These are phyloP conservation scores for Dioctria rufipes DNA, from an alignment of 2,888 invertebrate species.

Conservation along the genomic window DNA sequence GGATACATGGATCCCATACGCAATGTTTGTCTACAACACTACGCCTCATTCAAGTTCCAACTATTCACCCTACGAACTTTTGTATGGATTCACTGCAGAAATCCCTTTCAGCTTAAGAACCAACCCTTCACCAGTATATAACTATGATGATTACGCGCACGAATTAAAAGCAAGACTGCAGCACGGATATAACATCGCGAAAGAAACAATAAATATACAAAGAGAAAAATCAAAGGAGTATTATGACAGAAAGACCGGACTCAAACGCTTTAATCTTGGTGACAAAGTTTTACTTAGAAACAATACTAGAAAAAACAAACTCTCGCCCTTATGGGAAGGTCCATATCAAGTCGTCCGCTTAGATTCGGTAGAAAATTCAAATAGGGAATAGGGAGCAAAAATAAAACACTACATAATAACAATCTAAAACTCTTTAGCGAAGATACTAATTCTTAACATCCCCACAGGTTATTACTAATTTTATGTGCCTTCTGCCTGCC, in stretches of 20 bases:
- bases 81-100: conserved; percentile 41
- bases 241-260: conserved; percentile 45
- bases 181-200: conserved; percentile 42
- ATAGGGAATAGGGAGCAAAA: conserved; percentile 46
- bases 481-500: not conserved
- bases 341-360: conserved; percentile 48
- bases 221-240: conserved; percentile 37
- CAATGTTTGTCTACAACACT: conserved; percentile 47
- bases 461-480: not conserved
- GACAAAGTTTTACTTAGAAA: conserved; percentile 52
- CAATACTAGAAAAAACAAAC: conserved; percentile 46
- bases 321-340: conserved; percentile 51
- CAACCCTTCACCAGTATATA: conserved; percentile 32
- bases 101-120: conserved; percentile 24
- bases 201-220: conserved; percentile 25
- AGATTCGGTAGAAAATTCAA: conserved; percentile 22
- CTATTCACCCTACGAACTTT: conserved; percentile 45
- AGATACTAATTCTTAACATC: conserved; percentile 8
- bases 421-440: conserved; percentile 8
- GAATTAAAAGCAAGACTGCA: conserved; percentile 45
- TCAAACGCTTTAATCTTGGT: conserved; percentile 23
- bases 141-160: conserved; percentile 39
- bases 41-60: conserved; percentile 22
- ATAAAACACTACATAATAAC: not conserved
- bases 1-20: conserved; percentile 1